These are phyloP conservation scores for Asbolus verrucosus DNA, from an alignment of 1,140 invertebrate species.

Conservation along the genomic window DNA sequence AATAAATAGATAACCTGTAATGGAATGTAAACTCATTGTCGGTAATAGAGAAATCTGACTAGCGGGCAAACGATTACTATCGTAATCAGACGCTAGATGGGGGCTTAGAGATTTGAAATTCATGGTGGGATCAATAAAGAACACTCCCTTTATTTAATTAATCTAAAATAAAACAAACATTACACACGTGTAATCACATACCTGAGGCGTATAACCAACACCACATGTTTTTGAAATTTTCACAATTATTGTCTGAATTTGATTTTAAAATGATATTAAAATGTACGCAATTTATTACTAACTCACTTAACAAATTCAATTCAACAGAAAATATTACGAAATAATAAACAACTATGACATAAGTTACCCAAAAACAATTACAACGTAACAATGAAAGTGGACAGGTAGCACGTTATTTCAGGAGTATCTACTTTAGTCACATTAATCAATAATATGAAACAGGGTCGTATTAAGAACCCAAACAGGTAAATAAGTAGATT, in stretches of 20 bases:
- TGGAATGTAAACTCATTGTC: constrained; percentile 58
- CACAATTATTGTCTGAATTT: background rate
- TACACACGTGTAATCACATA: background rate
- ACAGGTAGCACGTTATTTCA: constrained; percentile 7
- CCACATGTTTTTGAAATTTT: too few species aligned
- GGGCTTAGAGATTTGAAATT: constrained; percentile 30
- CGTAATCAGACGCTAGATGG: constrained; percentile 44
- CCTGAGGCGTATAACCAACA: constrained; percentile 14
- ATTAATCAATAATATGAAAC: constrained; percentile 25
- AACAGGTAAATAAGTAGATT: too few species aligned
- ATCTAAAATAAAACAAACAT: constrained; percentile 33
- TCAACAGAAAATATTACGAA: too few species aligned
- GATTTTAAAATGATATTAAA: background rate
- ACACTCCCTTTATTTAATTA: constrained; percentile 44
- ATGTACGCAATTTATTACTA: background rate
- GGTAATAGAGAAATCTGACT: constrained; percentile 50
- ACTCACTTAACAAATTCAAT: constrained; percentile 9
- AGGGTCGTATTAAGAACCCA: background rate
- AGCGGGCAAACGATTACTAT: constrained; percentile 12
- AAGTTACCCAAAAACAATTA: constrained; percentile 6
- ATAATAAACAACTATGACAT: too few species aligned
- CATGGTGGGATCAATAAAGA: constrained; percentile 27
- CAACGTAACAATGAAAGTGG: constrained; percentile 22
- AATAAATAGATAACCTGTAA: constrained; percentile 53
- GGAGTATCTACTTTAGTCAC: background rate